Percentiles rank a stretch among this genome's conserved stretches.
Conservation (phyloP, 2,113 vertebrate genomes). For the Catharus bicknelli region DNA sequence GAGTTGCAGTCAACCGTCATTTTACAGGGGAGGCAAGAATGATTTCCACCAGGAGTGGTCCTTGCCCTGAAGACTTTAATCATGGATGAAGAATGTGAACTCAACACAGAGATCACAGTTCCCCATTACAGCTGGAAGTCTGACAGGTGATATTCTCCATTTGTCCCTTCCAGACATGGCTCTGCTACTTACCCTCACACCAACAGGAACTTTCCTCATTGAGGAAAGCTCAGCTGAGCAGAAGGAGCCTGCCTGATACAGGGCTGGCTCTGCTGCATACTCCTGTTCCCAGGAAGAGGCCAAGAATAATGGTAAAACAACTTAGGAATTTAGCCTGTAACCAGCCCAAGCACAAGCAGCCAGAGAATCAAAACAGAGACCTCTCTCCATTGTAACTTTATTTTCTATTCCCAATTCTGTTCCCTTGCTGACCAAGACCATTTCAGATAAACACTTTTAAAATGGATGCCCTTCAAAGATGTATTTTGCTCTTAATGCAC, state of each 20-base stretch:
- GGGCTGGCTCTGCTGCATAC: background rate
- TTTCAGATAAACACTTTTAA: conserved; percentile 38
- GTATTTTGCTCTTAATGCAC: conserved; percentile 31
- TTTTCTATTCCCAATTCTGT: background rate
- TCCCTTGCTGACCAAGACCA: background rate
- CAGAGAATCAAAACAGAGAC: background rate
- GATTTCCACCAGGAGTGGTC: background rate
- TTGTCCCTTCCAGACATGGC: background rate
- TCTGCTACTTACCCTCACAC: background rate
- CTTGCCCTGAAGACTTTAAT: background rate
- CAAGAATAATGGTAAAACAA: background rate
- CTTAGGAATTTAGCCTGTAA: background rate
- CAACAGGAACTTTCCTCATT: background rate
- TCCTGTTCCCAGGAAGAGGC: background rate
- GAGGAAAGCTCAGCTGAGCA: background rate
- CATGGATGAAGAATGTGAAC: background rate
- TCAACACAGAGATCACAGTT: background rate
- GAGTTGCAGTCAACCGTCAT: background rate
- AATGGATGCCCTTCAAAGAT: conserved; percentile 44
- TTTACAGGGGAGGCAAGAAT: background rate
- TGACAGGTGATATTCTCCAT: background rate
- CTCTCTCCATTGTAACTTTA: background rate
- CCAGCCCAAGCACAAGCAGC: background rate
- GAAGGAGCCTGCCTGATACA: background rate
- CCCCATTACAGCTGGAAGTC: background rate